phyloP scores from a whole-genome alignment of 2,888 invertebrate species.

The Chrysolina oricalcia region DNA sequence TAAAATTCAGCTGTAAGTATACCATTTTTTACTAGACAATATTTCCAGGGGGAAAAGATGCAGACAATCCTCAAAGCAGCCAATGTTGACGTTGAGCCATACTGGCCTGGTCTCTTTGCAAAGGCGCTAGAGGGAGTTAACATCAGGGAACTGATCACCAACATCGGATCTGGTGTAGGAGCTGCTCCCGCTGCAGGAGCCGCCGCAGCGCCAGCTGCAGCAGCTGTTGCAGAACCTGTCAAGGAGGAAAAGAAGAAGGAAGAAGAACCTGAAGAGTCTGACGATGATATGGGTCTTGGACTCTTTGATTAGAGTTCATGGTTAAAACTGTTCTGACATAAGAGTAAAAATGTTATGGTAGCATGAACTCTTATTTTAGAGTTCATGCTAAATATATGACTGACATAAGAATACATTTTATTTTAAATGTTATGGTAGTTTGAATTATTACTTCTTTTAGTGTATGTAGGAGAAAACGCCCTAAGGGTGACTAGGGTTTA shows the following conservation, averaged over 20 bases:
- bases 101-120: constrained; percentile 99
- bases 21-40: no score
- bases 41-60: constrained; percentile 92
- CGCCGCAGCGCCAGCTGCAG: constrained; percentile 79
- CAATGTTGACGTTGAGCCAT: constrained; percentile 96
- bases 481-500: no score
- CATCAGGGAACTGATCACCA: constrained; percentile 93
- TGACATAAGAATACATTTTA: no score
- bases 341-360: constrained; percentile 28
- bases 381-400: not conserved
- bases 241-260: constrained; percentile 87
- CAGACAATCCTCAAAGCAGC: constrained; percentile 97
- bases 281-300: constrained; percentile 95
- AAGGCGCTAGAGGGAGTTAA: constrained; percentile 96
- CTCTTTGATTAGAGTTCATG: constrained; percentile 77
- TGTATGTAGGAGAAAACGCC: no score
- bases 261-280: constrained; percentile 84
- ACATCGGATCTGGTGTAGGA: constrained; percentile 93
- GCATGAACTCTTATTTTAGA: constrained; percentile 15
- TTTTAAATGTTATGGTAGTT: no score
- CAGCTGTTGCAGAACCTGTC: constrained; percentile 76
- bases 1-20: no score
- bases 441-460: no score
- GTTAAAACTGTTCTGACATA: constrained; percentile 19
- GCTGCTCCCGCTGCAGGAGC: constrained; percentile 85